Percentiles rank a stretch among this genome's conserved stretches.
Evolutionary conservation across 2,113 vertebrate species (phyloP).

Genomic region (Steatornis caripensis): DNA sequence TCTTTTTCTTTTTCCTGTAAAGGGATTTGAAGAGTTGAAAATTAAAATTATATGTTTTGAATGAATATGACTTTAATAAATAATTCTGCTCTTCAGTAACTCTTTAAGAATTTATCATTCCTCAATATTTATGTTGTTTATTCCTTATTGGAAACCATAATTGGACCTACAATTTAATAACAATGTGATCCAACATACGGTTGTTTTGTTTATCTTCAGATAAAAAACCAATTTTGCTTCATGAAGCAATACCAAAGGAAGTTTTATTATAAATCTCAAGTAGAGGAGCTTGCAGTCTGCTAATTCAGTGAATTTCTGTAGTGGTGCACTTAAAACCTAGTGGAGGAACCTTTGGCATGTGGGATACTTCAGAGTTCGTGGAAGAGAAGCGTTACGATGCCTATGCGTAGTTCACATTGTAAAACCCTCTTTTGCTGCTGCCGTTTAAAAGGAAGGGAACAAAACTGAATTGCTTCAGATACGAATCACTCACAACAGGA

Average conservation of each 20-base stretch:
- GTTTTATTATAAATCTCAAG: not conserved
- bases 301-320: not conserved
- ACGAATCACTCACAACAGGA: not conserved
- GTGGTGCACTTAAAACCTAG: not conserved
- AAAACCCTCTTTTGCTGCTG: not conserved
- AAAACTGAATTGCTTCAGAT: not conserved
- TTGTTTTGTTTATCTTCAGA: not conserved
- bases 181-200: not conserved
- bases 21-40: conserved; percentile 21
- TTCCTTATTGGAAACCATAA: conserved; percentile 17
- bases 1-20: not conserved
- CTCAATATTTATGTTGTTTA: conserved; percentile 53
- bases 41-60: conserved; percentile 40
- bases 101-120: conserved; percentile 12
- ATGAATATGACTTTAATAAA: conserved; percentile 31
- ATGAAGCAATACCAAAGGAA: not conserved
- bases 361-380: not conserved
- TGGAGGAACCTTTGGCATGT: not conserved
- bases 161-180: conserved; percentile 11
- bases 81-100: not conserved
- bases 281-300: not conserved
- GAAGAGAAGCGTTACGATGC: not conserved
- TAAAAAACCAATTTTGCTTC: not conserved
- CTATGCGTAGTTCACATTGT: not conserved
- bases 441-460: not conserved